Base-by-base conservation (phyloP, 1,140 invertebrate genomes). In the Rhyzopertha dominica region DNA sequence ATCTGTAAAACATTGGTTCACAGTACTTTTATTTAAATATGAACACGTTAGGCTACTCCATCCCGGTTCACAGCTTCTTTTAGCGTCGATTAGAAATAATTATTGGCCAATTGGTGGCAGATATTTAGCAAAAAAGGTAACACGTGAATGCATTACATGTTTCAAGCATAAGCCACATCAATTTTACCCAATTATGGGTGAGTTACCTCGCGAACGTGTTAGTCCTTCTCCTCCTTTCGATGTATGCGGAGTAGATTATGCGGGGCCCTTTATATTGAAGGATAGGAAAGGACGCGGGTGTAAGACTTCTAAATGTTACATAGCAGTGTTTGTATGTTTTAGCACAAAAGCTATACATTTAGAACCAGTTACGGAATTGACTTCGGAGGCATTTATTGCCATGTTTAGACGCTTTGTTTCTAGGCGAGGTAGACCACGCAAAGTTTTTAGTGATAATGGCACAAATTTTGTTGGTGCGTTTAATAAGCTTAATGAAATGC, bases 391-490 rank as follows among this genome's bases (percentile, higher is more conserved):
- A 5, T 49, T 43, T 14, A 10, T 49, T n/a, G 31, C 47, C 5
- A 13, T 19, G n/a, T 23, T 49, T 8, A 8, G 40, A 13, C 7
- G 47, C 30, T 49, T 49, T 30, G 18, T 43, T n/a, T 5, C 24
- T 10, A 14, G 47, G 3, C 19, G 47, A 29, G 47, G 47, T 24
- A 10, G 45, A 22, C 56, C 54, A 10, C 12, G 12, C 0, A 36
- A 37, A 3, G 51, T 71, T 0, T 61, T 56, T 43, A 47, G 43
- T 12, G 69, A 69, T 44, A 62, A 63, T 38, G 49, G 45, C 4
- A 43, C 39, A 8, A 52, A 49, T 31, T 52, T 52, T 23, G 25
- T 45, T 10, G 44, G 43, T 7, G 47, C 29, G 19, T n/a, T n/a
- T n/a, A n/a, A n/a, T n/a, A n/a, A n/a, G n/a, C n/a, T n/a, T n/a